phyloP scores from a whole-genome alignment of 2,888 invertebrate genomes.

The Diloba caeruleocephala region DNA sequence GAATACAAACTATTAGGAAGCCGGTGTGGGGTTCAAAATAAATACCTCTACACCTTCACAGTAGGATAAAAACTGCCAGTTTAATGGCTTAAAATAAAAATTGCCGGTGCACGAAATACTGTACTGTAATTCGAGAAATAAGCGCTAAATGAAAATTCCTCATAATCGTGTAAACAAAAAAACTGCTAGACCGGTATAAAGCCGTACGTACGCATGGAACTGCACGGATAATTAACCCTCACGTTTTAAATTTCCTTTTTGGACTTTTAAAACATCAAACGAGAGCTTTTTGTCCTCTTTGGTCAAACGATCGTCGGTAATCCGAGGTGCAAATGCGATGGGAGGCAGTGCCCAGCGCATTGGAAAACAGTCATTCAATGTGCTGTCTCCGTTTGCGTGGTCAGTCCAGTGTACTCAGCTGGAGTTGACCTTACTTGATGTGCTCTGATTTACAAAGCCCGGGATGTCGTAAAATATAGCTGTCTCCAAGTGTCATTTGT shows the following conservation, averaged over 20 bases:
- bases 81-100: constrained; percentile 15
- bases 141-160: constrained; percentile 33
- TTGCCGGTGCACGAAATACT: constrained; percentile 13
- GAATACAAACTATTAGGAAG: too few species aligned
- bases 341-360: constrained; percentile 71
- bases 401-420: constrained; percentile 58
- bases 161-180: constrained; percentile 35
- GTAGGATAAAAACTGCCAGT: constrained; percentile 7
- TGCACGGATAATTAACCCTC: constrained; percentile 68
- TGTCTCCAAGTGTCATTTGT: constrained; percentile 27
- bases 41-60: constrained; percentile 29
- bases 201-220: constrained; percentile 50
- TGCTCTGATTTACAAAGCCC: constrained; percentile 45
- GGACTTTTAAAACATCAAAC: constrained; percentile 69
- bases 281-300: constrained; percentile 63
- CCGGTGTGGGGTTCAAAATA: constrained; percentile 35
- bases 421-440: constrained; percentile 48
- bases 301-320: constrained; percentile 66
- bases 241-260: constrained; percentile 62
- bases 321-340: constrained; percentile 74
- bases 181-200: constrained; percentile 44
- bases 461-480: constrained; percentile 40
- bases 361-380: constrained; percentile 77
- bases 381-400: constrained; percentile 67
- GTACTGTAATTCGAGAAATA: constrained; percentile 25